Conservation (phyloP, 1,140 invertebrate species). For the Brachionus koreanus region DNA sequence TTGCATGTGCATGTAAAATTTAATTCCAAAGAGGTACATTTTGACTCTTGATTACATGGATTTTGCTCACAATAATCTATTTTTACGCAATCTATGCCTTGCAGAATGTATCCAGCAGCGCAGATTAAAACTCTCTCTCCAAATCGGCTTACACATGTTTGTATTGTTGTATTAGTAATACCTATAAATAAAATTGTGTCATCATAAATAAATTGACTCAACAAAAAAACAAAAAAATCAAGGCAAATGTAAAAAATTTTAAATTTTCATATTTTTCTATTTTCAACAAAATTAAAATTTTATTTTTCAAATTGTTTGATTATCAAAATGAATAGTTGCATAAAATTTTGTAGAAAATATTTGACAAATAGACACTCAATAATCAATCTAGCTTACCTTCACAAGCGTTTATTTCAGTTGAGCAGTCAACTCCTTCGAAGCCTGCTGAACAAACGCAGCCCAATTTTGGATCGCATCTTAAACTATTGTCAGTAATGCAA, state of each 20-base stretch:
- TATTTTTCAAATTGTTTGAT: too few species aligned
- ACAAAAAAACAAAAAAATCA: too few species aligned
- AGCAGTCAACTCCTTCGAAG: neutral
- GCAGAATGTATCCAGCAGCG: neutral
- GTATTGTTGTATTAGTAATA: neutral
- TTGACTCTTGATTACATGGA: neutral
- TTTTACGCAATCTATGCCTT: neutral
- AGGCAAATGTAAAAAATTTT: too few species aligned
- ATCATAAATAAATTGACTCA: too few species aligned
- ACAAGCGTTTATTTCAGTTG: neutral
- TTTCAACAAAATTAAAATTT: too few species aligned
- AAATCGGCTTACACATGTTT: neutral
- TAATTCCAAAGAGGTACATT: neutral
- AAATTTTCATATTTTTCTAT: too few species aligned
- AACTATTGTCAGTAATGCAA: neutral
- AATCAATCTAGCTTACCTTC: neutral
- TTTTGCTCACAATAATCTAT: neutral
- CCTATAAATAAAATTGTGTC: neutral
- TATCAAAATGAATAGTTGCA: too few species aligned
- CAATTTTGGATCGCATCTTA: neutral
- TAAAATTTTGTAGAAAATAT: too few species aligned
- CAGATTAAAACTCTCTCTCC: neutral
- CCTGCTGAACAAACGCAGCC: neutral
- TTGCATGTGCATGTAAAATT: conserved; percentile 19
- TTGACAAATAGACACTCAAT: neutral